These are phyloP conservation scores for Prunella strophiata DNA, from an alignment of 2,797 vertebrate genomes.

Conservation along the genomic window DNA sequence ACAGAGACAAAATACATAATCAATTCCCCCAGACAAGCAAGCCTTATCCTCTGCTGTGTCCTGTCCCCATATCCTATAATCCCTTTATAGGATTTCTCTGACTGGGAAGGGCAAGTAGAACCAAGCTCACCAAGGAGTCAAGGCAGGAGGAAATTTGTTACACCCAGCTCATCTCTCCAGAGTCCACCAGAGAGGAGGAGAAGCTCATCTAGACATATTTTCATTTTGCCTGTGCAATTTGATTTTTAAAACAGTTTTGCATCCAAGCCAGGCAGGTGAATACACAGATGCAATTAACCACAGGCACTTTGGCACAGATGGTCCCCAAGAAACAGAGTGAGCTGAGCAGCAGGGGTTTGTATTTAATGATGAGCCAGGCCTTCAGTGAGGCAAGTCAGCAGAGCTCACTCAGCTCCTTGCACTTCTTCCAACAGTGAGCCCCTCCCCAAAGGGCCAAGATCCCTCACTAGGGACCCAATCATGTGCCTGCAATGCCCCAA, in stretches of 20 bases:
- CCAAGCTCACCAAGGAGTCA: not conserved
- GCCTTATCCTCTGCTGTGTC: not conserved
- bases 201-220: not conserved
- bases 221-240: not conserved
- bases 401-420: not conserved
- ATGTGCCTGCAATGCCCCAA: not conserved
- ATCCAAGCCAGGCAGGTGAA: constrained; percentile 20
- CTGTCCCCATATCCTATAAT: not conserved
- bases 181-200: not conserved
- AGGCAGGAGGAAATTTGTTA: not conserved
- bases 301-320: constrained; percentile 54
- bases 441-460: not conserved
- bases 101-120: not conserved
- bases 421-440: not conserved
- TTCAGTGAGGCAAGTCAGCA: not conserved
- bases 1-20: not conserved
- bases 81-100: constrained; percentile 29
- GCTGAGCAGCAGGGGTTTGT: constrained; percentile 18
- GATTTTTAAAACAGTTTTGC: not conserved
- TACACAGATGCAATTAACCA: not conserved
- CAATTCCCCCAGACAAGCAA: not conserved
- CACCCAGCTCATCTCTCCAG: not conserved
- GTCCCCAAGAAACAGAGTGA: constrained; percentile 6
- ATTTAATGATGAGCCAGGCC: constrained; percentile 55
- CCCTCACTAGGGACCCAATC: not conserved